Conservation (phyloP, 2,797 vertebrate species). For the Muraenolepis orangiensis region DNA sequence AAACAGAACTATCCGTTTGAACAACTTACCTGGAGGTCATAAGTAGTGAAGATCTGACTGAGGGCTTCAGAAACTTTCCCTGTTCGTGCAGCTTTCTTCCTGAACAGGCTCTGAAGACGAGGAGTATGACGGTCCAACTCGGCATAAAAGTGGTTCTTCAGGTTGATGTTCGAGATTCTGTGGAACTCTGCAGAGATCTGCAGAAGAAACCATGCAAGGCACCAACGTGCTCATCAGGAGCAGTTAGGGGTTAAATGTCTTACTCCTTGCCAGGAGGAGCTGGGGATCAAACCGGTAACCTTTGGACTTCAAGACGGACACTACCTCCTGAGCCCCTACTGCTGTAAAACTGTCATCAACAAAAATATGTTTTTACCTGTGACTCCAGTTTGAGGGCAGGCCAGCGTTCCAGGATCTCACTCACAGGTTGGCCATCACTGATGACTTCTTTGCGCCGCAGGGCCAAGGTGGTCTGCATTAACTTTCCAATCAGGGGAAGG, state of each 20-base stretch:
- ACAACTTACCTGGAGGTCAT: constrained; percentile 26
- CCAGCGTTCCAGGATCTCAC: constrained; percentile 17
- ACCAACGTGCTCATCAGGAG: too few relatives aligned
- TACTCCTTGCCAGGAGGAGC: too few relatives aligned
- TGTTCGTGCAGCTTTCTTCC: constrained; percentile 24
- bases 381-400: constrained; percentile 29
- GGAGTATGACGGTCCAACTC: constrained; percentile 16
- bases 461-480: constrained; percentile 27
- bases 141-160: constrained; percentile 21
- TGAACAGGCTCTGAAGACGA: constrained; percentile 17
- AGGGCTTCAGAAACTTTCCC: constrained; percentile 7
- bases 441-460: constrained; percentile 16
- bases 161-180: constrained; percentile 15
- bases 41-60: constrained; percentile 5
- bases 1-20: too few relatives aligned
- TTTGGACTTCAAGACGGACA: too few relatives aligned
- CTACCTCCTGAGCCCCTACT: too few relatives aligned
- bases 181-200: constrained; percentile 16
- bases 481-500: constrained; percentile 14
- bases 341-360: not conserved
- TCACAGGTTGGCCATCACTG: constrained; percentile 6
- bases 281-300: too few relatives aligned
- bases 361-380: constrained; percentile 15
- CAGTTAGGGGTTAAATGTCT: too few relatives aligned
- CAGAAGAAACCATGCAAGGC: too few relatives aligned